Base-by-base conservation (phyloP, 2,797 vertebrate species). In the Acanthurus leucopareius region DNA sequence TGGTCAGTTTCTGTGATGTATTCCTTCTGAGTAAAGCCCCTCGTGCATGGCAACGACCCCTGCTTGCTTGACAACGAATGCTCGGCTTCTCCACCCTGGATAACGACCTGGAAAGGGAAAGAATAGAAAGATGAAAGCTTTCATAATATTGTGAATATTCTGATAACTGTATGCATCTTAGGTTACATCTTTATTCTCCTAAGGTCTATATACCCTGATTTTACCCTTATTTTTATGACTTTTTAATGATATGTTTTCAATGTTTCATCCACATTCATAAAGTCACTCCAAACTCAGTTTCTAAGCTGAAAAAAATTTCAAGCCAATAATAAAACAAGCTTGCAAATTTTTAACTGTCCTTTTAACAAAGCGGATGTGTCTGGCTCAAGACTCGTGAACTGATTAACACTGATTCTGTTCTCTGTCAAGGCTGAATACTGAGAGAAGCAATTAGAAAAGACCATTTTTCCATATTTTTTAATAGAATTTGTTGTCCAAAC, bases 11-110 rank as follows among this genome's bases (percentile, higher is more conserved):
- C 14, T 10, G 89, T 81, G 73, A 87, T 70, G 86, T 92, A 90
- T 75, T 92, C 90, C 79, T 92, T 90, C 68, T 81, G 84, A 61
- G 89, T 77, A 79, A 93, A 94, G 47, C 93, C 92, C 67, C 87
- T 82, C 10, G 7, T 53, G 76, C 93, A 94, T 17, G 83, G 82
- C 76, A 75, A 65, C 45, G 22, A 52, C 53, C 57, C 79, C 66
- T 68, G 85, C 64, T 79, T 42, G 54, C 71, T 59, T 73, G 79
- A 63, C 73, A 51, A 75, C 35, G 38, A 68, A 6, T 5, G 69
- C 58, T 69, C 25, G 0, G 72, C 45, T 20, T 67, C 79, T 69
- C 64, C 66, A 7, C 73, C 64, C 63, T 75, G 49, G 74, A 74
- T 65, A 69, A 56, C 60, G 51, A 70, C 83, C 93, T 93, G 75